A percentile compares a stretch with the other conserved stretches of the same genome.
Evolutionary conservation across 2,888 invertebrate species (phyloP).

Genomic region (Chrysomela aeneicollis): DNA sequence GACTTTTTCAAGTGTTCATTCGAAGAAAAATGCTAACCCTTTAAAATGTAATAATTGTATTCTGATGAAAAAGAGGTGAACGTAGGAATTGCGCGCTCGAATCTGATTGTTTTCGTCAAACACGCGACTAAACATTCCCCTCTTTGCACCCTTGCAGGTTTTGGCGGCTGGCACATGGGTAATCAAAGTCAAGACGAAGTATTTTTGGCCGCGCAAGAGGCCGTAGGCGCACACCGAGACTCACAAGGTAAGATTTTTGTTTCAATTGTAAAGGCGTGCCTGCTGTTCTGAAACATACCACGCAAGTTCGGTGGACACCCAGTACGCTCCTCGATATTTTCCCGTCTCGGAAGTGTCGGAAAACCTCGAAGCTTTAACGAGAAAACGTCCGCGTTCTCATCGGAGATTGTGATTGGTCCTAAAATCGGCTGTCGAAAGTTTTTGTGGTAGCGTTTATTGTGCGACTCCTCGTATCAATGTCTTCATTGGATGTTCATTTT

Average conservation of each 20-base stretch:
- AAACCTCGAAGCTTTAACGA: not conserved
- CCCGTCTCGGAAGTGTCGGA: not conserved
- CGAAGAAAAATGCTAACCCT: no score
- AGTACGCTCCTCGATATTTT: not conserved
- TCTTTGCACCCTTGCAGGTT: conserved; percentile 66
- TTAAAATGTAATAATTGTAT: no score
- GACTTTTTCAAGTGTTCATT: no score
- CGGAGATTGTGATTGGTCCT: not conserved
- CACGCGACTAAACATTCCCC: conserved; percentile 3
- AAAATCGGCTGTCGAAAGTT: not conserved
- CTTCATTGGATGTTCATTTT: not conserved
- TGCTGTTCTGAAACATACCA: conserved; percentile 40
- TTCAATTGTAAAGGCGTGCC: conserved; percentile 51
- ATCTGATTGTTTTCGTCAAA: not conserved
- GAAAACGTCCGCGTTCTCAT: not conserved
- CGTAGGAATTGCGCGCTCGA: no score
- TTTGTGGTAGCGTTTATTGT: not conserved
- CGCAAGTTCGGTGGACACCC: conserved; percentile 4
- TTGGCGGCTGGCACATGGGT: conserved; percentile 85
- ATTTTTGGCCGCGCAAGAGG: conserved; percentile 83
- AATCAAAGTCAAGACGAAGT: conserved; percentile 85
- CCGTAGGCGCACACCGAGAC: conserved; percentile 81
- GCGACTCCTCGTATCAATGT: not conserved
- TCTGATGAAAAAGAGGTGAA: no score
- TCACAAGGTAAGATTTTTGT: conserved; percentile 86